Base-by-base conservation (phyloP, 2,888 invertebrate genomes). In the Apamea crenata region DNA sequence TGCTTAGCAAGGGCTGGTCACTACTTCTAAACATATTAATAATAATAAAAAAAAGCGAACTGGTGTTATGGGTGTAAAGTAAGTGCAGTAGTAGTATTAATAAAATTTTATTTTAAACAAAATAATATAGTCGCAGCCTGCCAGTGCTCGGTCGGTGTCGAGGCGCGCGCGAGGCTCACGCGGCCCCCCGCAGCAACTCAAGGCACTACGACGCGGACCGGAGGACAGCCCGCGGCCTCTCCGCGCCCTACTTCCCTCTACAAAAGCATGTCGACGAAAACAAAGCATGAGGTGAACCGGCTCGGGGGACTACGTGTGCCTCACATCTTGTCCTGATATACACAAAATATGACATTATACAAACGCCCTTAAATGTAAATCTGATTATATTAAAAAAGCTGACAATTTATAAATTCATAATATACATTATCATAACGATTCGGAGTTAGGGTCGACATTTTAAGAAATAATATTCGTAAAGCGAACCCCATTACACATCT, bases 31-130 rank as follows among this genome's bases (percentile, higher is more conserved):
- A 18, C 5, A 50, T 50, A 50, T 50, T n/a, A 61, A 44, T 44
- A 44, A 44, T 8, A 40, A 10, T 3, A 63, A 40, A 40, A n/a
- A 69, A 29, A 16, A 50, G 8, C 25, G 16, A 70, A 25, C 10
- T 32, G n/a, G 18, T 75, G 36, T 50, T 36, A 50, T 29, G 66
- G 59, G 21, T 40, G 61, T 29, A 53, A 88, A 86, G 86, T 83
- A 89, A 85, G 79, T 85, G 78, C 80, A 81, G 77, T 56, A 21
- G 73, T 87, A 83, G 86, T 93, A 91, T 95, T 95, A 92, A 95
- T 95, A 96, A 95, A 95, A 94, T 94, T 95, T 96, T 95, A 94
- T 95, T 95, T 95, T 95, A 95, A 96, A 95, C 95, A 96, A 96
- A 96, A 96, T 96, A 95, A 95, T 95, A 94, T 95, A 94, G 93